phyloP scores from a whole-genome alignment of 2,888 invertebrate genomes.

The Trachelus iudaicus region DNA sequence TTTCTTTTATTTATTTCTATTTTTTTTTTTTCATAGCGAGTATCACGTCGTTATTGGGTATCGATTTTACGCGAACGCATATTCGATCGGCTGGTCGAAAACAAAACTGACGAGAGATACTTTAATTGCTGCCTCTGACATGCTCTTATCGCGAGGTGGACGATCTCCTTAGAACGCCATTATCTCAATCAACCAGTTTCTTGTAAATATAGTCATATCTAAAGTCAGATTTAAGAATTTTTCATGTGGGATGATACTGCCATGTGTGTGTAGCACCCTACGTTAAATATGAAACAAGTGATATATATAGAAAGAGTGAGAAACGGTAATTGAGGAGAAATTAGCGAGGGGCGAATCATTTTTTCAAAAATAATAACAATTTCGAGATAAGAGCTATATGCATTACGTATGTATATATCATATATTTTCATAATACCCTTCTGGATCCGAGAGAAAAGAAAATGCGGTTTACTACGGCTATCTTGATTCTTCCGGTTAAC shows the following conservation, averaged over 20 bases:
- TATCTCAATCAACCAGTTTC: slow-evolving; percentile 43
- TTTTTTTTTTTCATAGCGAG: background rate
- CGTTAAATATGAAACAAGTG: slow-evolving; percentile 46
- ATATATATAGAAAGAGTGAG: slow-evolving; percentile 36
- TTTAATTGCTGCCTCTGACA: background rate
- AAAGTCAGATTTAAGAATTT: slow-evolving; percentile 51
- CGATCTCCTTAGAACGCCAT: slow-evolving; percentile 53
- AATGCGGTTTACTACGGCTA: too few species aligned
- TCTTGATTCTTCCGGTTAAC: background rate
- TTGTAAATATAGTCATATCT: slow-evolving; percentile 56
- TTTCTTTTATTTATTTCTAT: background rate
- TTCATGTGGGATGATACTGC: slow-evolving; percentile 60
- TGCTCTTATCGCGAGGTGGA: slow-evolving; percentile 34
- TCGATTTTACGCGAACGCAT: background rate
- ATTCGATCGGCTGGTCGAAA: background rate
- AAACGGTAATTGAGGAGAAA: background rate
- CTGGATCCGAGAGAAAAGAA: too few species aligned
- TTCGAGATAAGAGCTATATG: background rate
- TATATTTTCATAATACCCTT: background rate
- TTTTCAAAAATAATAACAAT: background rate
- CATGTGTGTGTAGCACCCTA: slow-evolving; percentile 58
- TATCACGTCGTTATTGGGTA: background rate
- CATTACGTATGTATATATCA: background rate
- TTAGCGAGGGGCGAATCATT: background rate
- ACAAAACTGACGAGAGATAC: background rate